Evolutionary conservation across 1,140 invertebrate genomes (phyloP).

Genomic region (Mamestra configurata): DNA sequence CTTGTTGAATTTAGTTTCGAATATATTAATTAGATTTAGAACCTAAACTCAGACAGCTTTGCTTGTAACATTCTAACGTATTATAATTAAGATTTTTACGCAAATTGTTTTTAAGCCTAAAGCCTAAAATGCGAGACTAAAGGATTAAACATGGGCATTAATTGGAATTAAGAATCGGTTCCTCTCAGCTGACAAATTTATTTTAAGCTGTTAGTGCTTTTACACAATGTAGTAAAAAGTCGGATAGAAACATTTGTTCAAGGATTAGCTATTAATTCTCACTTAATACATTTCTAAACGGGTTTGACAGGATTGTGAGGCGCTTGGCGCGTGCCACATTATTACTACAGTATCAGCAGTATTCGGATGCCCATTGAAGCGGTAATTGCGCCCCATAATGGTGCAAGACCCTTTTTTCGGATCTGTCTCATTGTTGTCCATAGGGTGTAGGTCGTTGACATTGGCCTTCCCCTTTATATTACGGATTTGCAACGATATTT

Average conservation of each 20-base stretch:
- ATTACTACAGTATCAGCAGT: constrained; percentile 66
- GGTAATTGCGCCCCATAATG: constrained; percentile 78
- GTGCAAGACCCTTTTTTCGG: constrained; percentile 78
- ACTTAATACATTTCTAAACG: constrained; percentile 50
- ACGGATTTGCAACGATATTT: constrained; percentile 77
- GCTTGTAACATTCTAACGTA: constrained; percentile 1
- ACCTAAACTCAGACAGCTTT: not conserved
- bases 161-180: constrained; percentile 30
- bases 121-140: not conserved
- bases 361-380: constrained; percentile 74
- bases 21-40: constrained; percentile 24
- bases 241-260: constrained; percentile 27
- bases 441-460: constrained; percentile 84
- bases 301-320: constrained; percentile 52
- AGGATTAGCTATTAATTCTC: constrained; percentile 43
- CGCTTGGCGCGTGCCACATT: constrained; percentile 68
- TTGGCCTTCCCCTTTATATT: constrained; percentile 80
- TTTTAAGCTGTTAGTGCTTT: constrained; percentile 22
- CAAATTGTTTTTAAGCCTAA: constrained; percentile 8
- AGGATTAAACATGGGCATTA: constrained; percentile 36
- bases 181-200: not conserved
- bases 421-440: constrained; percentile 77
- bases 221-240: constrained; percentile 30
- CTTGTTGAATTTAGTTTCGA: constrained; percentile 44
- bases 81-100: constrained; percentile 6